Evolutionary conservation across 1,140 invertebrate species (phyloP).

Genomic region (Conopomorpha cramerella): DNA sequence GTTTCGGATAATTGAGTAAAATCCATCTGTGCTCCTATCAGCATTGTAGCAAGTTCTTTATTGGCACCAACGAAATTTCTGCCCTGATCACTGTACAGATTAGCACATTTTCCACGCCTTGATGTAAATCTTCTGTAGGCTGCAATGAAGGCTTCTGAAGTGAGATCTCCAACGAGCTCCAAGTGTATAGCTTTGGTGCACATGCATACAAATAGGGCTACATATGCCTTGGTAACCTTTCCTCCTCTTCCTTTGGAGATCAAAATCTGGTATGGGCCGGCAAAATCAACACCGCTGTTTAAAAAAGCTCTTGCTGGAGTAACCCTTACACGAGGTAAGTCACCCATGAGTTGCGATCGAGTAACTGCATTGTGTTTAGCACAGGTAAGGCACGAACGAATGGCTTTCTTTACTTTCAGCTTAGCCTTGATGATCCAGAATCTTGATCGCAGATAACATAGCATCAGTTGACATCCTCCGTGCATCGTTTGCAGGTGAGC

Average conservation of each 20-base stretch:
- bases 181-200: no score
- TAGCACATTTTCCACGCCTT: no score
- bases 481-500: conserved; percentile 7
- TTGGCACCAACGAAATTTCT: no score
- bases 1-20: no score
- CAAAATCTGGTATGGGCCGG: conserved; percentile 5
- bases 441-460: conserved; percentile 5
- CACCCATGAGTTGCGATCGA: conserved; percentile 8
- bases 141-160: no score
- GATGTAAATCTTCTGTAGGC: no score
- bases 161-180: no score
- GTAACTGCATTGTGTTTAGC: conserved; percentile 1
- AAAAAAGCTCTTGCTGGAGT: conserved; percentile 9
- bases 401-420: conserved; percentile 3
- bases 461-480: conserved; percentile 5
- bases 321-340: conserved; percentile 6
- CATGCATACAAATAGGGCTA: no score
- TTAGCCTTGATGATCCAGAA: conserved; percentile 9
- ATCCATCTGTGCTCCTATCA: no score
- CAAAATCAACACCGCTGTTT: conserved; percentile 10
- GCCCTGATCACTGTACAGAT: no score
- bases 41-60: no score
- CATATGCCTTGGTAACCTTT: no score
- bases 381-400: conserved; percentile 10
- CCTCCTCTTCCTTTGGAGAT: conserved; percentile 3